Evolutionary conservation across 2,888 invertebrate species (phyloP), one percentile per base, ranked within the genome.

Genomic region (Lochmaea capreae): DNA sequence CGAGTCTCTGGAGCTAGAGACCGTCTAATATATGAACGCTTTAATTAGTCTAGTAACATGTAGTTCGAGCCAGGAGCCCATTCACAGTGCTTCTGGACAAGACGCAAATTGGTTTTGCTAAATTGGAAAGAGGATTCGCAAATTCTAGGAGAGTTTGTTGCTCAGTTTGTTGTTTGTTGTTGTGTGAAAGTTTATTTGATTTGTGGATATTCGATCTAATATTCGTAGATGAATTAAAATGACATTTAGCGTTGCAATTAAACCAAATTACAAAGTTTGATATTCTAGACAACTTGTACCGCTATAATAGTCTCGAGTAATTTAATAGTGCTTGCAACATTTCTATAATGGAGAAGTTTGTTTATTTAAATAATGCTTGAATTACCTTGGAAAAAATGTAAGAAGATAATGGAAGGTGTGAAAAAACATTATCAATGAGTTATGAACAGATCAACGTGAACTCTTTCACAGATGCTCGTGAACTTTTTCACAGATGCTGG

Each of bases 41-140:
- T 76, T 76, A 76, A 76, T 76, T 73, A 76, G 73, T 62, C 68
- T 73, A 76, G 67, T 71, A 74, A 68, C 76, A 73, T 73, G 65
- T 71, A 74, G 72, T 62, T 59, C 18, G 43, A 57, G 16, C 46
- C n/a, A 52, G 61, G 61, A 67, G 57, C 57, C 62, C 67, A 67
- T 72, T 74, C 66, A 59, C 71, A 71, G 66, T 39, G 9, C 61
- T 65, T 73, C 76, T 69, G 73, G 71, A 61, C 72, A 39, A 65
- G 73, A 69, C 72, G 52, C 65, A 71, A 72, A 71, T 76, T 71
- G 69, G 73, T 73, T 73, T 67, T 66, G 67, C 62, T 66, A 67
- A 74, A 72, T 72, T 74, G 72, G 63, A 72, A 73, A 72, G 71
- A 67, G 73, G 58, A 72, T 18, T 67, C n/a, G 46, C 46, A 46